Percentiles rank a stretch among this genome's conserved stretches.
Conservation (phyloP, 2,113 vertebrate genomes). For the Hippoglossus stenolepis region DNA sequence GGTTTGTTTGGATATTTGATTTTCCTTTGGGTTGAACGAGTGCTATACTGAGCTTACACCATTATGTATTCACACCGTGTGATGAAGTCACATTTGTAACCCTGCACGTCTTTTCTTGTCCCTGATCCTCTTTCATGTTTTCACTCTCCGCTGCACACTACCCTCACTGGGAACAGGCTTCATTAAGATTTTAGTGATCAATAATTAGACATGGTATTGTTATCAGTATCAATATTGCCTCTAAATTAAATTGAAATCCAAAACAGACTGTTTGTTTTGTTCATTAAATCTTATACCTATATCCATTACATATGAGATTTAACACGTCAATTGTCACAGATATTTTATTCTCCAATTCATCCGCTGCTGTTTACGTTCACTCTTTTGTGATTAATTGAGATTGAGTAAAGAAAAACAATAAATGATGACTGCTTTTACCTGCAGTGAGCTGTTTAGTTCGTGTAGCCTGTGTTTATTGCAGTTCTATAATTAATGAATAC, state of each 20-base stretch:
- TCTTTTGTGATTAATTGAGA: conserved; percentile 17
- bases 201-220: neutral
- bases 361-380: neutral
- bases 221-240: neutral
- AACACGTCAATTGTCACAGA: conserved; percentile 13
- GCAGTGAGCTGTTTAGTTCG: neutral
- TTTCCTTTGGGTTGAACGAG: neutral
- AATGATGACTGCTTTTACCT: neutral
- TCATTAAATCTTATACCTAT: neutral
- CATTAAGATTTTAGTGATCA: neutral
- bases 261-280: neutral
- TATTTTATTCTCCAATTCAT: neutral
- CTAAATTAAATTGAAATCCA: neutral
- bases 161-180: neutral
- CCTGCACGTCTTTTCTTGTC: neutral
- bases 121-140: neutral
- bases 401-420: conserved; percentile 4
- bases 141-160: neutral
- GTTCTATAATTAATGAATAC: neutral
- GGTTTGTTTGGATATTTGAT: neutral
- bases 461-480: neutral
- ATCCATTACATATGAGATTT: conserved; percentile 6
- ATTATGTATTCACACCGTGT: neutral
- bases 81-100: conserved; percentile 2
- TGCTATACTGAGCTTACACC: neutral